Percentiles rank a stretch among this genome's conserved stretches.
phyloP scores from a whole-genome alignment of 2,797 vertebrate genomes.

The Dendrocincla tyrannina region DNA sequence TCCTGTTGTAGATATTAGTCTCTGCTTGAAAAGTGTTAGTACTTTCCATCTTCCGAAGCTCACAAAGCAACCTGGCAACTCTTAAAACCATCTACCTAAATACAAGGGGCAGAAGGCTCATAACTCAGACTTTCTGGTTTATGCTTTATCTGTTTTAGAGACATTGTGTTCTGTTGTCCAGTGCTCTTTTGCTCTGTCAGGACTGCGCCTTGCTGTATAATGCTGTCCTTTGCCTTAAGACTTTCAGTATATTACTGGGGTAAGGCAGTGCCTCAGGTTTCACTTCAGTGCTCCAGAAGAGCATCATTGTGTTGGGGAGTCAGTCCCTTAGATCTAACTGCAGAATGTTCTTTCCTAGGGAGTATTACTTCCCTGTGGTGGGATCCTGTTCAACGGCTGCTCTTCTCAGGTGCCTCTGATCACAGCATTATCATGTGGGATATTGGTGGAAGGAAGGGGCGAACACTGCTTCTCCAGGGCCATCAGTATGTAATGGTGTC shows the following conservation, averaged over 20 bases:
- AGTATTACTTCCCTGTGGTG: constrained; percentile 90
- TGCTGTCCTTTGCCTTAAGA: background rate
- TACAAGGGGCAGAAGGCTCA: background rate
- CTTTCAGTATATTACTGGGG: background rate
- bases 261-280: background rate
- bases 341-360: constrained; percentile 74
- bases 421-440: constrained; percentile 99
- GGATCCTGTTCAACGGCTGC: constrained; percentile 92
- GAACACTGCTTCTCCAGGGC: constrained; percentile 91
- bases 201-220: background rate
- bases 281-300: background rate
- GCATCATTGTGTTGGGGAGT: background rate
- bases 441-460: constrained; percentile 94
- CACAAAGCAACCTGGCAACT: background rate
- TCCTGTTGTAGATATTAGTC: background rate
- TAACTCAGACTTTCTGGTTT: background rate
- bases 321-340: background rate
- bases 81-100: background rate
- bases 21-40: background rate
- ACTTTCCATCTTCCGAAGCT: background rate
- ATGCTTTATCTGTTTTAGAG: background rate
- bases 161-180: background rate
- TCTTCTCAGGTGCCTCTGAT: constrained; percentile 96
- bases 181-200: background rate
- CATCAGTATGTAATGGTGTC: constrained; percentile 86